Percentiles rank a stretch among this genome's conserved stretches.
phyloP scores from a whole-genome alignment of 2,888 invertebrate species.

The Drosophila vallismaia region DNA sequence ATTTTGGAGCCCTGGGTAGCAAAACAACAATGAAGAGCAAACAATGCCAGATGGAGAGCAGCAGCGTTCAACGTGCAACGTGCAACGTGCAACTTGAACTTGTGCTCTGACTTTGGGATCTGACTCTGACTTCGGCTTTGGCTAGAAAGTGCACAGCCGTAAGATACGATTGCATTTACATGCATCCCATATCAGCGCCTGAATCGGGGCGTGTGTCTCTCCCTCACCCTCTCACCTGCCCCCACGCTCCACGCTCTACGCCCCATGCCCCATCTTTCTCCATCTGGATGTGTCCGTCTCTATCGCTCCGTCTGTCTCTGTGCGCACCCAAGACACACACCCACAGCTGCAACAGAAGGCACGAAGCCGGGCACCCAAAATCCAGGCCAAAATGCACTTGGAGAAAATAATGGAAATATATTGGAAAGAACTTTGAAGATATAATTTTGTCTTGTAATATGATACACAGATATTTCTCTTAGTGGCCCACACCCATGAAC shows the following conservation, averaged over 20 bases:
- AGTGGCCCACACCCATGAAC: slow-evolving; percentile 43
- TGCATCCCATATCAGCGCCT: slow-evolving; percentile 80
- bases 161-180: slow-evolving; percentile 81
- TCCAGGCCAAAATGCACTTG: slow-evolving; percentile 12
- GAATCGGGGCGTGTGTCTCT: slow-evolving; percentile 72
- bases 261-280: not conserved
- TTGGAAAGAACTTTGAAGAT: too few species aligned
- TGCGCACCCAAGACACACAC: slow-evolving; percentile 69
- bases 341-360: slow-evolving; percentile 72
- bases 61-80: slow-evolving; percentile 51
- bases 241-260: not conserved
- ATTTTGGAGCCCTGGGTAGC: slow-evolving; percentile 16
- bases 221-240: slow-evolving; percentile 19
- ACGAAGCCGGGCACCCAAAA: slow-evolving; percentile 50
- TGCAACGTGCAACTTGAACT: slow-evolving; percentile 73
- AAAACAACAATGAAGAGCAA: slow-evolving; percentile 76
- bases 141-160: slow-evolving; percentile 80
- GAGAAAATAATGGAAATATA: not conserved
- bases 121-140: slow-evolving; percentile 24
- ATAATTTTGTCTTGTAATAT: too few species aligned
- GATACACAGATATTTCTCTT: not conserved
- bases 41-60: slow-evolving; percentile 68
- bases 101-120: slow-evolving; percentile 47
- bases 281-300: slow-evolving; percentile 16
- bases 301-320: slow-evolving; percentile 27